These are phyloP conservation scores for Grus americana DNA, from an alignment of 2,113 vertebrate genomes.

Conservation along the genomic window DNA sequence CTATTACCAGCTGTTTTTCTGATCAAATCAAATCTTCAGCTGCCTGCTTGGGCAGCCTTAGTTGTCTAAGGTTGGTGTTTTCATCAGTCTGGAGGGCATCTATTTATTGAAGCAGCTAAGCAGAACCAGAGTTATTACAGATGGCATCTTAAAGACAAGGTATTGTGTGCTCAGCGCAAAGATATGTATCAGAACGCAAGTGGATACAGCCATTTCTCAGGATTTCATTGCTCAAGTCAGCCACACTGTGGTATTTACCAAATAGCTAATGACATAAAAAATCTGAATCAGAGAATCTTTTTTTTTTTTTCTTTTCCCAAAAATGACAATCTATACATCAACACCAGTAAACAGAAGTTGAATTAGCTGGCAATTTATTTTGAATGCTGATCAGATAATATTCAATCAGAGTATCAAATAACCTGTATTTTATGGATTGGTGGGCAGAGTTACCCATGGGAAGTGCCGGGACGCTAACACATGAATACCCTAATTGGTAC, in stretches of 20 bases:
- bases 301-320: neutral
- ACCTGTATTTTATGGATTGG: neutral
- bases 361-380: neutral
- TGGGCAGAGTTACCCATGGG: neutral
- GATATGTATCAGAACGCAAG: neutral
- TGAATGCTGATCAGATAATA: neutral
- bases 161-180: neutral
- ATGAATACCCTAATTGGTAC: neutral
- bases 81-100: neutral
- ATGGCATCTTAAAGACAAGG: neutral
- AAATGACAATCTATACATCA: neutral
- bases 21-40: neutral
- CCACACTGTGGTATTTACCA: neutral
- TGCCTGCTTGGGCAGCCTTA: neutral
- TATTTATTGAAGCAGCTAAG: neutral
- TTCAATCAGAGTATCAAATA: neutral
- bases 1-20: neutral
- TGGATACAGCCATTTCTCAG: neutral
- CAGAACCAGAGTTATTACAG: neutral
- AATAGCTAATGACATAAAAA: neutral
- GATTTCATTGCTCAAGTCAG: neutral
- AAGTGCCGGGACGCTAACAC: neutral
- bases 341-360: neutral
- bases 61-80: neutral
- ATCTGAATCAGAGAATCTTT: neutral